Evolutionary conservation across 2,888 invertebrate species (phyloP), one percentile per base, ranked within the genome.

Genomic region (Caenorhabditis drosophilae): DNA sequence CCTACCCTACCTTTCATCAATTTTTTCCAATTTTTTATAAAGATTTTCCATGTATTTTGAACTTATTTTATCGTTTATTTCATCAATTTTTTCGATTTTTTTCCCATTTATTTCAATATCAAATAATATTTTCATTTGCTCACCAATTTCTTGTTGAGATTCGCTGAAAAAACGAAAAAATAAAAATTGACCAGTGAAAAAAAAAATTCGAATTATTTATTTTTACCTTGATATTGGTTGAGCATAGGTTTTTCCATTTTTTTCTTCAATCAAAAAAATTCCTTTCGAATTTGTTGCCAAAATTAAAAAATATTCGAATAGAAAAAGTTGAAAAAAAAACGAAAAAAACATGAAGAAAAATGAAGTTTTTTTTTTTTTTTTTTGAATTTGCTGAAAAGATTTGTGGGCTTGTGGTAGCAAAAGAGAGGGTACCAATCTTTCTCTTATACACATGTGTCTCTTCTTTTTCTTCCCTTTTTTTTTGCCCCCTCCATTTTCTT

Each of bases 341-440:
- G 25, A 36, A 25, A 42, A 49, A 27, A 23, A 16, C 15, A 34
- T 23, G 15, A 34, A 22, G 9, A 9, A 16, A 4, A 2, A 31
- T 6, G 34, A 34, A 35, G 34, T 12, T 15, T 22, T n/a, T 9
- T 47, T 26, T 26, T 16, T 16, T 18, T 9, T n/a, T 11, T 16
- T 56, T 52, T 52, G 56, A 62, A 52, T 62, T 62, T 62, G 62
- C 62, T 62, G 62, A 62, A 56, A 62, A 44, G 62, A 56, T 62
- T 62, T 55, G 51, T 41, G 46, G 18, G 41, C 25, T 27, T 22
- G 23, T 15, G 11, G 26, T 18, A n/a, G 27, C 38, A 18, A 4
- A 27, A 48, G 44, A 47, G 27, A 34, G 22, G 40, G 22, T 31
- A 36, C 22, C 41, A 41, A 38, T 12, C 36, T n/a, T 9, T 9